A percentile compares a stretch with the other conserved stretches of the same genome.
phyloP scores from a whole-genome alignment of 1,140 invertebrate genomes.

The Uloborus diversus region DNA sequence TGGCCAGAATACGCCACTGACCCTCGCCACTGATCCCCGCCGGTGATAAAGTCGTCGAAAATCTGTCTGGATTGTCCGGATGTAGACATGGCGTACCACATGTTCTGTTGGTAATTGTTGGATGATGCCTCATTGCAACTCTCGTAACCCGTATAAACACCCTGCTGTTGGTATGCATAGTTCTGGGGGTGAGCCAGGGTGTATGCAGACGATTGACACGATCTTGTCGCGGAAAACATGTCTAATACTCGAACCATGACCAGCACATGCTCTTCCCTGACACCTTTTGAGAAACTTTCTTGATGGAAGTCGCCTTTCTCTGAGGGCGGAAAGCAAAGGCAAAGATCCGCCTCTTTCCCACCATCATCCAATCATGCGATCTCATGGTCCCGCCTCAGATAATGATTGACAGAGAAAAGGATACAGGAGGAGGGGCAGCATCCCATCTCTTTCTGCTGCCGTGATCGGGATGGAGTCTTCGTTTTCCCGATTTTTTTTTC shows the following conservation, averaged over 20 bases:
- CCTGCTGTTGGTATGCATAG: slow-evolving; percentile 6
- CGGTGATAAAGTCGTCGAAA: not conserved
- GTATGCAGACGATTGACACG: slow-evolving; percentile 13
- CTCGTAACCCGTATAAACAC: not conserved
- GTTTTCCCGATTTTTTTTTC: no score
- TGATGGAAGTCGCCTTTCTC: no score
- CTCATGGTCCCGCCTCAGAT: no score
- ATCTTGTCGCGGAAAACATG: slow-evolving; percentile 5
- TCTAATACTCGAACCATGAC: slow-evolving; percentile 22
- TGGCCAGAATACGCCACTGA: not conserved
- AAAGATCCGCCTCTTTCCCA: no score
- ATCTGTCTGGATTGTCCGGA: not conserved
- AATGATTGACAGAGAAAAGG: no score
- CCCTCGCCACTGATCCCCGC: not conserved
- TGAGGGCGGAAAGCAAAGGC: no score
- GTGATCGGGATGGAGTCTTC: no score
- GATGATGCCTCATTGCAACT: not conserved
- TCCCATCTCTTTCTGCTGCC: no score
- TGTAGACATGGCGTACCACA: not conserved
- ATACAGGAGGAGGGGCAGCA: no score
- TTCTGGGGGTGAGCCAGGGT: slow-evolving; percentile 4
- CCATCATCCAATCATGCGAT: no score
- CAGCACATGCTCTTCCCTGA: no score
- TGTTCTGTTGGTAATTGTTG: slow-evolving; percentile 18
- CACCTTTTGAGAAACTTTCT: no score